Conservation (phyloP, 1,140 invertebrate species). For the Ceratina japonica region DNA sequence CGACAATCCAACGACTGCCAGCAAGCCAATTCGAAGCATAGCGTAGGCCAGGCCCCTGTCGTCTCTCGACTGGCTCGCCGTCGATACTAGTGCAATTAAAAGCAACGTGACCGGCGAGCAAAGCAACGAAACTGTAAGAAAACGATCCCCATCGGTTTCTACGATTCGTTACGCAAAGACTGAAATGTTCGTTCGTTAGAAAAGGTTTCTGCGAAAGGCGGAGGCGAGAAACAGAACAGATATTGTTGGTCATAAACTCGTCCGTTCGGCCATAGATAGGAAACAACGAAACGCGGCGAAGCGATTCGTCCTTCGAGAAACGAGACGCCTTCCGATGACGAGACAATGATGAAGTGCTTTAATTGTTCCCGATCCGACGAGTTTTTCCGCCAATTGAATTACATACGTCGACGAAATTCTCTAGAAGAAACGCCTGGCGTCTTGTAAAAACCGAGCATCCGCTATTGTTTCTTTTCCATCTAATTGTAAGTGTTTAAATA, state of each 20-base stretch:
- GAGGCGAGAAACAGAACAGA: conserved; percentile 11
- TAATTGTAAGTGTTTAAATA: no score
- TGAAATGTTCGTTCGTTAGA: not conserved
- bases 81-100: conserved; percentile 58
- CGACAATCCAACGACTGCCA: conserved; percentile 37
- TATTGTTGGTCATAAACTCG: not conserved
- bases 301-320: conserved; percentile 31
- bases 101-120: conserved; percentile 57
- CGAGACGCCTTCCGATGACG: conserved; percentile 29
- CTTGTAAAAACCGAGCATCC: not conserved
- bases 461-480: not conserved
- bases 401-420: conserved; percentile 39
- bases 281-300: not conserved
- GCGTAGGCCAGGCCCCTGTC: not conserved
- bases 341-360: conserved; percentile 44
- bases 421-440: conserved; percentile 14
- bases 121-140: conserved; percentile 45
- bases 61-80: conserved; percentile 15
- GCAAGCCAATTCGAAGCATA: conserved; percentile 41
- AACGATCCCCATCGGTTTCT: conserved; percentile 35
- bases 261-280: not conserved
- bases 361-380: conserved; percentile 37
- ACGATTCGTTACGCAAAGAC: conserved; percentile 59
- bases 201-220: not conserved
- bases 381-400: conserved; percentile 42